phyloP scores from a whole-genome alignment of 92 coral and sea anemone species.

The Diadumene lineata region DNA sequence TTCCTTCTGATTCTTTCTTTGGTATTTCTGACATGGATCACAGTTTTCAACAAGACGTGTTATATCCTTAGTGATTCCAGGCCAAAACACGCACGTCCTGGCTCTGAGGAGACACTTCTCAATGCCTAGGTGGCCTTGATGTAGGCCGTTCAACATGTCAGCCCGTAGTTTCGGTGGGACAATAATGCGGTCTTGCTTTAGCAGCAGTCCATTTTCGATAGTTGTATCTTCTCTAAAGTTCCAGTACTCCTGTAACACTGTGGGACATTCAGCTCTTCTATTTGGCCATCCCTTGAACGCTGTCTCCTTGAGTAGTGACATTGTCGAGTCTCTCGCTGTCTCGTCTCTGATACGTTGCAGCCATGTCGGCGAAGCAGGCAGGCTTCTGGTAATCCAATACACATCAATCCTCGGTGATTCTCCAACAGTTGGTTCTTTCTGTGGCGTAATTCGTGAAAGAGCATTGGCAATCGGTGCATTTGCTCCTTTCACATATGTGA shows the following conservation, averaged over 20 bases:
- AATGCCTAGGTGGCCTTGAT: conserved; percentile 45
- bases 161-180: conserved; percentile 21
- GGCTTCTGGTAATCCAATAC: conserved; percentile 45
- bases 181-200: conserved; percentile 33
- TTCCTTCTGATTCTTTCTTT: background rate
- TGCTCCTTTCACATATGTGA: conserved; percentile 53
- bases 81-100: conserved; percentile 41
- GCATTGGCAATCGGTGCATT: conserved; percentile 35
- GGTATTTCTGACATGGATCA: conserved; percentile 48
- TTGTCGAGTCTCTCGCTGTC: conserved; percentile 40
- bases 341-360: conserved; percentile 55
- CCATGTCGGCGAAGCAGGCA: conserved; percentile 47
- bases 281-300: conserved; percentile 44
- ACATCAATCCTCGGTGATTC: conserved; percentile 39
- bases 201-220: conserved; percentile 26
- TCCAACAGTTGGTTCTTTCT: conserved; percentile 22
- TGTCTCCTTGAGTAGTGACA: conserved; percentile 34
- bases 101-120: conserved; percentile 32
- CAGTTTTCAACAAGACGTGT: conserved; percentile 30
- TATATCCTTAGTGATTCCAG: conserved; percentile 44
- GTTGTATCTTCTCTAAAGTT: conserved; percentile 30
- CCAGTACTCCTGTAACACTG: conserved; percentile 10
- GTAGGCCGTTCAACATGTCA: conserved; percentile 20
- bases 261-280: conserved; percentile 42
- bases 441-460: conserved; percentile 39